Evolutionary conservation across 2,797 vertebrate genomes (phyloP), one percentile per base, ranked within the genome.

Genomic region (Coranthus polyacanthus): DNA sequence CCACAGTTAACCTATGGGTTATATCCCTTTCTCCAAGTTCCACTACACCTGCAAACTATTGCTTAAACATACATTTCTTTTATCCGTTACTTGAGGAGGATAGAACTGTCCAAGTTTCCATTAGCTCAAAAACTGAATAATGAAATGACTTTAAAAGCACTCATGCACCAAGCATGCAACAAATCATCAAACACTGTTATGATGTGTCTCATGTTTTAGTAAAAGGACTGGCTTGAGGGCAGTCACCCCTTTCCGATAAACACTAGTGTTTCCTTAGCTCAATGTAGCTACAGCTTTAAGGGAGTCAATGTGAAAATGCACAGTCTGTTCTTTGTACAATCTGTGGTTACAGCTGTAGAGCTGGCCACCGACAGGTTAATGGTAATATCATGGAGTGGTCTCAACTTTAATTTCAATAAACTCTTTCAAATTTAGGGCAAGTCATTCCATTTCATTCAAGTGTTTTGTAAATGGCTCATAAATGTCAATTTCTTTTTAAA

Each of bases 401-500:
- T 87, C 79, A 88, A 89, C 84, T 93, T 91, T 88, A 74, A 91
- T 93, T 93, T 92, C 90, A 89, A 93, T 90, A 93, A 92, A 92
- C 81, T 82, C 82, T 68, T 91, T 83, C 81, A 83, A 87, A 88
- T 87, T 88, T 80, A 75, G 88, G 81, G 81, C 80, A 44, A 85
- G 83, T 86, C 63, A 53, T 83, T 84, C 66, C 42, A 70, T 77
- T 90, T 71, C 62, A 81, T 85, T 90, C 79, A 76, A 90, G 86
- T 74, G 73, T 84, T 87, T 86, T 60, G 69, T 89, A 90, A 93
- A 93, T 79, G 79, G 82, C 91, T 93, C 88, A 93, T 94, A 92
- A 94, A 94, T 84, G 89, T 88, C 88, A 86, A 92, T 94, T 94
- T 90, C 85, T 85, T 94, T 94, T 94, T 95, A 91, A 96, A 98